Evolutionary conservation across 2,888 invertebrate genomes (phyloP), one percentile per base, ranked within the genome.

Genomic region (Julus scandinavius): DNA sequence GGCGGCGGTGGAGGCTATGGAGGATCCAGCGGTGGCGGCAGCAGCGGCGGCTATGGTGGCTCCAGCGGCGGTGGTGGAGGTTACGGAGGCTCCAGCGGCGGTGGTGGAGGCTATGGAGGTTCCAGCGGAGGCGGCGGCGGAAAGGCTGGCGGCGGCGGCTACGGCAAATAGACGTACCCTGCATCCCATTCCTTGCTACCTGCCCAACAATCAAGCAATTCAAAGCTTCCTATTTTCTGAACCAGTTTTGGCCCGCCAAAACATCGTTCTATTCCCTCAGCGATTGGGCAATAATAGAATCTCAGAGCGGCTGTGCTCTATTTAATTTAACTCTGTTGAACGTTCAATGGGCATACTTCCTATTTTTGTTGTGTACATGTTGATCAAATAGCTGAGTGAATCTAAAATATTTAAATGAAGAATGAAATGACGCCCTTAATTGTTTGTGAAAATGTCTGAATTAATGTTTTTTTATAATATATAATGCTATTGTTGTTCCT

Each of bases 401-500:
- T 54, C 54, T 54, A 54, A 54, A 54, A 54, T 54, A 54, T 54
- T 54, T 54, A 15, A 54, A 15, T 54, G 54, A 54, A 54, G 54
- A 54, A 54, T 54, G 54, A 54, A 54, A 54, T 54, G 54, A 15
- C 15, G 54, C 54, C 54, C 54, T 54, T 54, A 54, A 54, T 54
- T 54, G 54, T 54, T 15, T 54, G 54, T 54, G 54, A 54, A 54
- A 54, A 54, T 15, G 54, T 40, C 38, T 13, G n/a, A 84, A 84
- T 84, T n/a, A 84, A 84, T 40, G 84, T 80, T 20, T 80, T 29
- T 80, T 38, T 84, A n/a, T n/a, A n/a, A n/a, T n/a, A n/a, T n/a
- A n/a, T 38, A 84, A 17, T 41, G 84, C 41, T 40, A 15, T 84
- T 17, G 38, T 84, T 40, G 38, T 84, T 40, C 84, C 15, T 41